phyloP scores from a whole-genome alignment of 1,140 invertebrate species.

The Zeugodacus cucurbitae region DNA sequence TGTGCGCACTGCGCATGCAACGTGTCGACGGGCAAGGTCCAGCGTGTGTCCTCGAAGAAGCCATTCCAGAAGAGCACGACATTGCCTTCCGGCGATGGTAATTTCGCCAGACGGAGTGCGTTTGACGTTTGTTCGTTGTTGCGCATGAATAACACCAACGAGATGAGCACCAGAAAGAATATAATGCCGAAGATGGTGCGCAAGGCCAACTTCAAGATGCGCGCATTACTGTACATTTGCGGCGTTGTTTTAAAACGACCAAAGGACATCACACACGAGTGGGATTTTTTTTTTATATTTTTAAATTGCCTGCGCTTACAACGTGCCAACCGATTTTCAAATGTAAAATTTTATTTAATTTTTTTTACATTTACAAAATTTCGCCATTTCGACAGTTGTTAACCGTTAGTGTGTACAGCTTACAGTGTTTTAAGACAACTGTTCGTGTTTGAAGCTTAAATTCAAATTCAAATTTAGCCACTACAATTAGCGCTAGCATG shows the following conservation, averaged over 20 bases:
- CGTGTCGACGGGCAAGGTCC: slow-evolving; percentile 53
- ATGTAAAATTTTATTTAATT: too few relatives aligned
- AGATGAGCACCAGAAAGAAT: neutral
- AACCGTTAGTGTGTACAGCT: too few relatives aligned
- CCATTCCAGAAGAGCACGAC: slow-evolving; percentile 55
- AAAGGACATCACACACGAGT: neutral
- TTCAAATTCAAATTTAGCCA: too few relatives aligned
- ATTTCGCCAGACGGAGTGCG: neutral
- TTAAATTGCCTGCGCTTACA: too few relatives aligned
- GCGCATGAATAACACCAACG: neutral
- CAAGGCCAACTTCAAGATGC: neutral
- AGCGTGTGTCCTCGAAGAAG: slow-evolving; percentile 54
- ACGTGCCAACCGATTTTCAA: too few relatives aligned
- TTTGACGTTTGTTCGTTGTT: neutral
- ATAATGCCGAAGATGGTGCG: neutral
- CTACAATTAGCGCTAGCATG: too few relatives aligned
- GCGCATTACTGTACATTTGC: neutral
- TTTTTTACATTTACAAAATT: too few relatives aligned
- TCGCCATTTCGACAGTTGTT: too few relatives aligned
- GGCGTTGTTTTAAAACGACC: neutral
- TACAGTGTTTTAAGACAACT: too few relatives aligned
- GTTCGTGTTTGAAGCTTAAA: too few relatives aligned
- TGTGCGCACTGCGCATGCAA: slow-evolving; percentile 50
- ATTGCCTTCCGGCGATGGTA: neutral
- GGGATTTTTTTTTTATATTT: too few relatives aligned